phyloP scores from a whole-genome alignment of 2,113 vertebrate genomes.

The Empidonax alnorum region DNA sequence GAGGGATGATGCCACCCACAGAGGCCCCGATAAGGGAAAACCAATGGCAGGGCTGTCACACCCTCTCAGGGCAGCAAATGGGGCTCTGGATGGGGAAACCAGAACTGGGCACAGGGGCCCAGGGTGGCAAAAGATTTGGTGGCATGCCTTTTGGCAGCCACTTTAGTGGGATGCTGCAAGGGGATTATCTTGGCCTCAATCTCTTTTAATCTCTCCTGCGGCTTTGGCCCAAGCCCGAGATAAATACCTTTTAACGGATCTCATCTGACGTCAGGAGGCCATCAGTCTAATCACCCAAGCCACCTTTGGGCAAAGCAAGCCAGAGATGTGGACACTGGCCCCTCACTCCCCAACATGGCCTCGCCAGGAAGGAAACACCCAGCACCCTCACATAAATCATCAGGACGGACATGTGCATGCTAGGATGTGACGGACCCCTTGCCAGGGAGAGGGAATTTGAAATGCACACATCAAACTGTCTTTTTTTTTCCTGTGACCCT shows the following conservation, averaged over 20 bases:
- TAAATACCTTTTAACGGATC: constrained; percentile 76
- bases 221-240: constrained; percentile 74
- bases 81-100: not conserved
- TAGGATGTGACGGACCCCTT: not conserved
- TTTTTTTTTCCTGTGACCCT: not conserved
- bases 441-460: not conserved
- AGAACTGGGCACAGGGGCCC: not conserved
- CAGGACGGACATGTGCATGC: accelerated
- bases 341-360: not conserved
- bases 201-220: constrained; percentile 68
- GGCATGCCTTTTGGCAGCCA: constrained; percentile 73
- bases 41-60: not conserved
- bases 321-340: not conserved
- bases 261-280: constrained; percentile 73
- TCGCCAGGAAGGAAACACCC: not conserved
- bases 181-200: constrained; percentile 78
- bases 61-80: not conserved
- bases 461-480: accelerated
- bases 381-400: not conserved
- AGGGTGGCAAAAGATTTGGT: constrained; percentile 31
- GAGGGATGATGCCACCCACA: not conserved
- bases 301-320: constrained; percentile 50
- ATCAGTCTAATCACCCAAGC: constrained; percentile 72
- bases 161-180: constrained; percentile 55
- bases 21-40: not conserved